phyloP scores from a whole-genome alignment of 2,113 vertebrate species.

The Coptodon rendalli region DNA sequence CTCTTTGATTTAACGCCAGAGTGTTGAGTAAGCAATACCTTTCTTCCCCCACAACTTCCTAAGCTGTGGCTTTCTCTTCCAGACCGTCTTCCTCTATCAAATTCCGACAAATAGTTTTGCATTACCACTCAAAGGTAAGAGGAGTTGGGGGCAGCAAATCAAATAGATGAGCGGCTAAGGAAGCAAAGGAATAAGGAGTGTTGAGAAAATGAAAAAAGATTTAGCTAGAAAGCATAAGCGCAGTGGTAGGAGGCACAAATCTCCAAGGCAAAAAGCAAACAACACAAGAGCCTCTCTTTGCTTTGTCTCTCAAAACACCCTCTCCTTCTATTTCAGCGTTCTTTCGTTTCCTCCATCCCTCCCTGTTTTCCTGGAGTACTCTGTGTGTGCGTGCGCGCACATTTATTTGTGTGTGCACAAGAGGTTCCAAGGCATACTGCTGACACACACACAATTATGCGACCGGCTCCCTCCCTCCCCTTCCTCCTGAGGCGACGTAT shows the following conservation, averaged over 20 bases:
- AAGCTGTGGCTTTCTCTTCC: slow-evolving; percentile 13
- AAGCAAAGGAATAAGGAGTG: not conserved
- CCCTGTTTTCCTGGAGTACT: not conserved
- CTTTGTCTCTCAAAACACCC: slow-evolving; percentile 6
- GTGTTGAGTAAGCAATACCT: slow-evolving; percentile 50
- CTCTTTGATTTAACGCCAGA: slow-evolving; percentile 55
- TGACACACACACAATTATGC: slow-evolving; percentile 30
- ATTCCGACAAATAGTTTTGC: slow-evolving; percentile 28
- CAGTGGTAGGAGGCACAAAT: not conserved
- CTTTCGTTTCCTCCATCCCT: not conserved
- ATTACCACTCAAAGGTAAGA: slow-evolving; percentile 19
- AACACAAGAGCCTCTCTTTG: slow-evolving; percentile 9
- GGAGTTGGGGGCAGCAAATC: slow-evolving; percentile 10
- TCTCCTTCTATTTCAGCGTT: not conserved
- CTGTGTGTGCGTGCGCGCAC: not conserved
- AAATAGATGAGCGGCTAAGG: not conserved
- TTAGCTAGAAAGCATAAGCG: slow-evolving; percentile 1
- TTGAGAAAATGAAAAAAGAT: not conserved
- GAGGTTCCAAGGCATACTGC: slow-evolving; percentile 21
- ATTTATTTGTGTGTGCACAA: not conserved
- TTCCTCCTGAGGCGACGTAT: slow-evolving; percentile 39
- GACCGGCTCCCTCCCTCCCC: not conserved
- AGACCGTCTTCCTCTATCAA: slow-evolving; percentile 4
- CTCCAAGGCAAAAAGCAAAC: slow-evolving; percentile 20
- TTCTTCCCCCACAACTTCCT: slow-evolving; percentile 27